Percentiles rank a stretch among this genome's conserved stretches.
These are phyloP conservation scores for Heterotilapia buettikoferi DNA, from an alignment of 2,113 vertebrate genomes.

Conservation along the genomic window DNA sequence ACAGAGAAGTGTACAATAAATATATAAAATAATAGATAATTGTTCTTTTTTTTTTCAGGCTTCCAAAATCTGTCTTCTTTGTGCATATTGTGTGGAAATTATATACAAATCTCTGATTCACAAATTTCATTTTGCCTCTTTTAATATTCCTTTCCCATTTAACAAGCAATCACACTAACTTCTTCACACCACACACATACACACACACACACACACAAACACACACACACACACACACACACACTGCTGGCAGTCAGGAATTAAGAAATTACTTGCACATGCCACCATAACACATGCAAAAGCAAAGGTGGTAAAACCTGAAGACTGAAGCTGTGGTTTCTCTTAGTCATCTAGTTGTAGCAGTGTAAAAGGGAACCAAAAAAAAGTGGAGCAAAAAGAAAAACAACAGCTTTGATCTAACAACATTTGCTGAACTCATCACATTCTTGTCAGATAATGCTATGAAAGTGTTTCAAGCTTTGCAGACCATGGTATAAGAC, in stretches of 20 bases:
- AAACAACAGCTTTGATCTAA: neutral
- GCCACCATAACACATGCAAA: neutral
- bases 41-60: neutral
- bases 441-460: neutral
- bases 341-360: neutral
- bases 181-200: neutral
- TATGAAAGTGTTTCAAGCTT: neutral
- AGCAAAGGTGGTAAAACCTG: neutral
- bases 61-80: neutral
- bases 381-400: neutral
- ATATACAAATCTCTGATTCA: neutral
- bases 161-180: neutral
- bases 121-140: neutral
- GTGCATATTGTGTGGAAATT: accelerated
- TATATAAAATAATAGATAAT: neutral
- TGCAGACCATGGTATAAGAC: neutral
- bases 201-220: accelerated
- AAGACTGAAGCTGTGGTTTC: neutral
- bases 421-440: neutral
- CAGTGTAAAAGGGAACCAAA: neutral
- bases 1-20: neutral
- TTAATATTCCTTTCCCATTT: neutral
- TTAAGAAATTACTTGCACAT: neutral
- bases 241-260: neutral
- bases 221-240: neutral